Conservation (phyloP, 2,113 vertebrate species). For the Penelope pileata region DNA sequence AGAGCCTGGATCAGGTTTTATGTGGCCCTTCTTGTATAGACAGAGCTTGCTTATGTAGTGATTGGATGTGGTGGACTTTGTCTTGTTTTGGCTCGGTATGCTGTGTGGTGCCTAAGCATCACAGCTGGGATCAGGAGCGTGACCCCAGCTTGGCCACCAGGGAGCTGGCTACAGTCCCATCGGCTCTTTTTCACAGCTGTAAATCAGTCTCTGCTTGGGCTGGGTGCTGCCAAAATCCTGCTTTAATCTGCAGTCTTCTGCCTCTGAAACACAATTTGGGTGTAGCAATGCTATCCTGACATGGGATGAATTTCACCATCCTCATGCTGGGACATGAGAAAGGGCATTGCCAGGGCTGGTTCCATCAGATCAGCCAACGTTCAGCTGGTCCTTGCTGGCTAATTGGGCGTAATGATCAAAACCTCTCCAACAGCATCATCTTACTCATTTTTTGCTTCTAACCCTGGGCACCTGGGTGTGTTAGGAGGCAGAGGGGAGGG, state of each 20-base stretch:
- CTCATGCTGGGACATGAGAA: not conserved
- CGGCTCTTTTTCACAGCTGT: not conserved
- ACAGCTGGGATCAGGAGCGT: fast-evolving
- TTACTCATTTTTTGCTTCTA: fast-evolving
- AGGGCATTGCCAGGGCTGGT: not conserved
- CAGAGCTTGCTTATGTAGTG: not conserved
- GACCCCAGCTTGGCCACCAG: not conserved
- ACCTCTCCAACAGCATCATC: not conserved
- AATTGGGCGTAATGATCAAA: not conserved
- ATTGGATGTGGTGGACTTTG: not conserved
- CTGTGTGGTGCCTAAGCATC: not conserved
- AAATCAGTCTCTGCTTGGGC: not conserved
- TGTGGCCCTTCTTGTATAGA: too few relatives aligned
- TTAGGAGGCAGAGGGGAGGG: too few relatives aligned
- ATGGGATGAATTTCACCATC: not conserved
- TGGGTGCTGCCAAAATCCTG: not conserved
- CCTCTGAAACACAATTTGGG: not conserved
- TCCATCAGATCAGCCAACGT: not conserved
- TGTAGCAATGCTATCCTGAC: not conserved
- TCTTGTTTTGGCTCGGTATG: not conserved
- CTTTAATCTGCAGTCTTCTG: not conserved
- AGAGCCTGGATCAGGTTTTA: not conserved
- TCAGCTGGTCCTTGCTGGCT: not conserved
- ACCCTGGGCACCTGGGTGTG: not conserved
- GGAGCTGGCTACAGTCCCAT: not conserved